Evolutionary conservation across 1,140 invertebrate species (phyloP), one percentile per base, ranked within the genome.

Genomic region (Drosophila suzukii): DNA sequence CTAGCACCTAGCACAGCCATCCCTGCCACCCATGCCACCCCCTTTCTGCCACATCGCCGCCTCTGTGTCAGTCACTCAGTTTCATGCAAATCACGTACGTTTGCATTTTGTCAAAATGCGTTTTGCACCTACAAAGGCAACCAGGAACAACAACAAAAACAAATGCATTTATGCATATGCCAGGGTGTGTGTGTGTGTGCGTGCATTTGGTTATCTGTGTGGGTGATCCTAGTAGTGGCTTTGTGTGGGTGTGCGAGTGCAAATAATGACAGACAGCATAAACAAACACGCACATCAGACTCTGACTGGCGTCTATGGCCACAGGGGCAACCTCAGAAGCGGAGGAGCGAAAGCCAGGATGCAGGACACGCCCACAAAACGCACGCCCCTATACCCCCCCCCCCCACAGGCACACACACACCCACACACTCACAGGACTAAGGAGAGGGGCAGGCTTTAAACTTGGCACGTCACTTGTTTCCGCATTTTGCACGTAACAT

Each of bases 51-150:
- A 17, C 43, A 20, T 17, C 15, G 15, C 43, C n/a, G 49, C 34
- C 10, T 20, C 32, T 15, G 43, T 53, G 46, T 34, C 46, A 58
- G 67, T 53, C 55, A 56, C 24, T 54, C 53, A 44, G 38, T 60
- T 61, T 54, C 56, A 88, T 88, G 83, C 84, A 83, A 88, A 88
- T 89, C 83, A 88, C 83, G 83, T 88, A 77, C 71, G 73, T 80
- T 83, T 89, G 83, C 84, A 88, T 88, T 89, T 88, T 83, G 80
- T 59, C 79, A 89, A 88, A 89, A 88, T 88, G 80, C 84, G 63
- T 88, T 88, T 88, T 88, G 80, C 83, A 83, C 84, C 80, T 89
- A 84, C 72, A 62, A 51, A 51, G 49, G 27, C 27, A 34, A 4
- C 20, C 41, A 47, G 20, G 4, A 56, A 24, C 20, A 49, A 6